Base-by-base conservation (phyloP, 2,888 invertebrate genomes). In the Thera britannica region DNA sequence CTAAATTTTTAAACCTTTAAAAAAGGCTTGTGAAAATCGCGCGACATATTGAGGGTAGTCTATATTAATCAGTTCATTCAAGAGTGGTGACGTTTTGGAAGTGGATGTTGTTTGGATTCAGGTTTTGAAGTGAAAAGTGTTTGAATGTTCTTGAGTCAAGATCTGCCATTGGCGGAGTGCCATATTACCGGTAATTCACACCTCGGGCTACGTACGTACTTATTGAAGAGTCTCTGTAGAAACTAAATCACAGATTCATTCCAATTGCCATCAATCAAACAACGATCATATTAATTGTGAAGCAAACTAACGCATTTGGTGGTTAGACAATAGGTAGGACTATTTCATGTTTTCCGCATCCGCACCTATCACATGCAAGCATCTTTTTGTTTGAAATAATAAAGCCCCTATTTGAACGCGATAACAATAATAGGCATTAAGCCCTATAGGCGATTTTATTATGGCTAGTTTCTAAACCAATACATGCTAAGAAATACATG, bases 131-230 rank as follows among this genome's bases (percentile, higher is more conserved):
- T 55, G 55, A 34, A n/a, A 34, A 44, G 62, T 46, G 62, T 54
- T 35, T 46, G 6, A 61, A 52, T 8, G 48, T 49, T 54, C n/a
- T 48, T 55, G 7, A 36, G n/a, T 49, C 49, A 62, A 62, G 46
- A 46, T 48, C 46, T 56, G 41, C 44, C 0, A n/a, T 7, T 63
- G 63, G 57, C 51, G 9, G 11, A 51, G n/a, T 58, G 63, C 63
- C 63, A 63, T 44, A 23, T 8, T n/a, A 57, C 57, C 12, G 58
- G 57, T 57, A 58, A 63, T 44, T 58, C n/a, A 58, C 38, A 41
- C 48, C 7, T 61, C 6, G 7, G 11, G 38, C 57, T 38, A 38
- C 7, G 44, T 44, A 44, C 2, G 44, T 46, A 46, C 44, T 38
- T n/a, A 55, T n/a, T 36, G 11, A 9, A n/a, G 34, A 56, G 12